phyloP scores from a whole-genome alignment of 2,888 invertebrate genomes.

The Cataglyphis rosenhaueri region DNA sequence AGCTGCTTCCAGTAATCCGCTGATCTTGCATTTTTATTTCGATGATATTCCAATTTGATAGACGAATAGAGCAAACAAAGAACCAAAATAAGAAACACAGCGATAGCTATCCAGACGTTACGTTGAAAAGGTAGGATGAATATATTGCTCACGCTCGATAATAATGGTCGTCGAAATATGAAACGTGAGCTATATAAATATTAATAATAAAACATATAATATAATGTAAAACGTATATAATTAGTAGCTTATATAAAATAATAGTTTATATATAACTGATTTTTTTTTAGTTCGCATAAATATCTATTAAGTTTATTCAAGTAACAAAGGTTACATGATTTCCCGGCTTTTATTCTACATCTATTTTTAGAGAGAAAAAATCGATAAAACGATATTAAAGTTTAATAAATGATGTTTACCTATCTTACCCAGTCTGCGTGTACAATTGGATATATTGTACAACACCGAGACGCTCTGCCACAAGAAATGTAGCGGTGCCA shows the following conservation, averaged over 20 bases:
- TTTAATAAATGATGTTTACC: background rate
- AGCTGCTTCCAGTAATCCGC: conserved; percentile 32
- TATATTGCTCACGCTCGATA: conserved; percentile 91
- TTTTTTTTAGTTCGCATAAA: background rate
- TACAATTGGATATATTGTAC: conserved; percentile 90
- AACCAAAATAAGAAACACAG: conserved; percentile 86
- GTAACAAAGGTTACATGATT: background rate
- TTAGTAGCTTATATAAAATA: background rate
- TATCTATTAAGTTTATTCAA: background rate
- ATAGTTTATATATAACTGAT: background rate
- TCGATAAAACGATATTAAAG: background rate
- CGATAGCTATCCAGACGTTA: conserved; percentile 88
- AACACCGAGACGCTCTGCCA: conserved; percentile 87
- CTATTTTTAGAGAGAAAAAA: background rate
- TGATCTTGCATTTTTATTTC: conserved; percentile 59
- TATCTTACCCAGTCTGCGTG: conserved; percentile 87
- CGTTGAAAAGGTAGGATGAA: conserved; percentile 89
- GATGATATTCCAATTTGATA: conserved; percentile 85
- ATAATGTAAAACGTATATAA: background rate
- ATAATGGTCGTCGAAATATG: conserved; percentile 90
- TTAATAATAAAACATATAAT: no score
- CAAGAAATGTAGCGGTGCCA: conserved; percentile 87
- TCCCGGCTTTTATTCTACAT: background rate
- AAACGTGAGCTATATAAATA: conserved; percentile 86
- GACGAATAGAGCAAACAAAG: conserved; percentile 86